Evolutionary conservation across 2,113 vertebrate species (phyloP).

Genomic region (Peromyscus californicus): DNA sequence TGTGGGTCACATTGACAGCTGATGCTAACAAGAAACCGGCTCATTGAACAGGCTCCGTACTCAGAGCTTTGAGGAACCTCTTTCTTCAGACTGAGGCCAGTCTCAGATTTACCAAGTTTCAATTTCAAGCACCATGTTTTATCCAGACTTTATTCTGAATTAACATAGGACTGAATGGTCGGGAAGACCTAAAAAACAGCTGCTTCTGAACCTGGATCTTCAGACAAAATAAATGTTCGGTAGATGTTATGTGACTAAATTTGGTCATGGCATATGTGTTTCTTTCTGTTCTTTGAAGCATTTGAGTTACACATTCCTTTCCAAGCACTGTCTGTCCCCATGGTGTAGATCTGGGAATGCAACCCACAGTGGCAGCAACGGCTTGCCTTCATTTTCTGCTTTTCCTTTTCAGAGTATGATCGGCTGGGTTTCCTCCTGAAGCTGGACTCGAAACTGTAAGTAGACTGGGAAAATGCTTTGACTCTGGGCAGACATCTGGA

Average conservation of each 20-base stretch:
- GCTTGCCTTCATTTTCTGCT: slow-evolving; percentile 40
- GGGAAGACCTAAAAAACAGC: background rate
- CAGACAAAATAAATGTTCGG: background rate
- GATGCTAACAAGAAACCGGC: background rate
- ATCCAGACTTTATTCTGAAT: background rate
- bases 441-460: slow-evolving; percentile 97
- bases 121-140: background rate
- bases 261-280: background rate
- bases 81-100: background rate
- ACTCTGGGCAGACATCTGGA: background rate
- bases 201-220: slow-evolving; percentile 1
- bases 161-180: background rate
- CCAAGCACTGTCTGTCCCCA: background rate
- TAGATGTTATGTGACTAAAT: background rate
- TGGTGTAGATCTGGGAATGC: background rate
- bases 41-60: background rate
- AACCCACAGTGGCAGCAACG: background rate
- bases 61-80: background rate
- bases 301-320: background rate
- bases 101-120: background rate
- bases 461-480: slow-evolving; percentile 81
- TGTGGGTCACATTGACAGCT: background rate
- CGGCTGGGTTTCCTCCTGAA: slow-evolving; percentile 97
- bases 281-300: slow-evolving; percentile 5
- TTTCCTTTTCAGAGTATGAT: slow-evolving; percentile 94